Evolutionary conservation across 1,140 invertebrate species (phyloP).

Genomic region (Prorops nasuta): DNA sequence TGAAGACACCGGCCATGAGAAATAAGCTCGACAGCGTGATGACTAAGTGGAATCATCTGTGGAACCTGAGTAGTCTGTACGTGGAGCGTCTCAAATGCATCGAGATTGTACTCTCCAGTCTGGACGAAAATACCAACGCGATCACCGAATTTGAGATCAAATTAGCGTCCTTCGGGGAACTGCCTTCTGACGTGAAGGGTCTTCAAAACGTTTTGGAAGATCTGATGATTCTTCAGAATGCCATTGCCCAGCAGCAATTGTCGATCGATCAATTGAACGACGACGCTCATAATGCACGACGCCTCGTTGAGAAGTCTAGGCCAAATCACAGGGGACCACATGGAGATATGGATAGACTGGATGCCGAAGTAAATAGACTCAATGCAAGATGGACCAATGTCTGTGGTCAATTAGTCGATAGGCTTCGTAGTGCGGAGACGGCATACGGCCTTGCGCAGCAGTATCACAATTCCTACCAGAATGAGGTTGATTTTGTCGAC

Average conservation of each 20-base stretch:
- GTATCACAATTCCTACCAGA: conserved; percentile 81
- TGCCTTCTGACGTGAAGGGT: conserved; percentile 78
- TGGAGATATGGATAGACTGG: conserved; percentile 87
- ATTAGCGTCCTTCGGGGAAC: conserved; percentile 77
- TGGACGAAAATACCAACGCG: conserved; percentile 85
- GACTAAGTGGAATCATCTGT: conserved; percentile 89
- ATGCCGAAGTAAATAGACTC: conserved; percentile 86
- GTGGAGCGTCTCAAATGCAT: conserved; percentile 88
- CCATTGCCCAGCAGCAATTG: conserved; percentile 79
- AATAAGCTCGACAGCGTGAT: conserved; percentile 83
- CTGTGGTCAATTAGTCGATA: conserved; percentile 86
- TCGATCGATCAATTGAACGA: conserved; percentile 88
- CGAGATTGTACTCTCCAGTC: conserved; percentile 82
- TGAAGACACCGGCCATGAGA: conserved; percentile 88
- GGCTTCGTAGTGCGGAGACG: conserved; percentile 80
- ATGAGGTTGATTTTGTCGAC: conserved; percentile 85
- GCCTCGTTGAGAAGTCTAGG: conserved; percentile 82
- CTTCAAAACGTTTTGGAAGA: conserved; percentile 73
- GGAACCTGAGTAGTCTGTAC: conserved; percentile 82
- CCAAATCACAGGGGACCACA: conserved; percentile 66
- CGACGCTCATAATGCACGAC: conserved; percentile 81
- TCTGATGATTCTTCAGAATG: conserved; percentile 75
- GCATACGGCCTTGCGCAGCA: conserved; percentile 82
- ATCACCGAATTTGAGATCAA: conserved; percentile 92
- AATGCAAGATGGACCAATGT: conserved; percentile 89